A percentile compares a stretch with the other conserved stretches of the same genome.
These are phyloP conservation scores for Neogale vison DNA, from an alignment of 2,113 vertebrate genomes.

Conservation along the genomic window DNA sequence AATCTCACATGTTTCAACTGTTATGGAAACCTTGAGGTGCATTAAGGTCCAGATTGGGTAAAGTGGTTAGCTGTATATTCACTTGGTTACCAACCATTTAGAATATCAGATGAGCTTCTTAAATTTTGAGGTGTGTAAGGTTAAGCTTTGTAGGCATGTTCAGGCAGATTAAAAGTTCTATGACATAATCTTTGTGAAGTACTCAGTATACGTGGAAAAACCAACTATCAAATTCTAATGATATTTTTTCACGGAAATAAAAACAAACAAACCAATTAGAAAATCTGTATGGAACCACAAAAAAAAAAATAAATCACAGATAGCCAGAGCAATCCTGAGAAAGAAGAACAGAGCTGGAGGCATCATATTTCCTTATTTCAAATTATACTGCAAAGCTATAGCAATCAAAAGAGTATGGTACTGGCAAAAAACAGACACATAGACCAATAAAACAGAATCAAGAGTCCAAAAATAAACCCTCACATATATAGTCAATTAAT, in stretches of 20 bases:
- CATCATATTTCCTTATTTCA: background rate
- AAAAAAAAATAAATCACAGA: background rate
- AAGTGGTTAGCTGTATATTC: background rate
- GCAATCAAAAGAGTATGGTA: background rate
- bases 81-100: background rate
- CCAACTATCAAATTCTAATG: background rate
- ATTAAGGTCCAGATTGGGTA: background rate
- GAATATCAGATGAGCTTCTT: background rate
- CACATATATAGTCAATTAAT: background rate
- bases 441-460: background rate
- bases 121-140: background rate
- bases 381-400: background rate
- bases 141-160: background rate
- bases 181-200: background rate
- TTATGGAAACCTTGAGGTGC: background rate
- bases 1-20: background rate
- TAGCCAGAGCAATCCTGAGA: background rate
- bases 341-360: background rate
- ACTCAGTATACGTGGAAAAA: background rate
- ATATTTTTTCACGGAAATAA: background rate
- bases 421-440: background rate
- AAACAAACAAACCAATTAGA: background rate
- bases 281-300: background rate
- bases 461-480: background rate
- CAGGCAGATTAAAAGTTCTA: background rate